Evolutionary conservation across 2,113 vertebrate species (phyloP).

Genomic region (Martes martes): DNA sequence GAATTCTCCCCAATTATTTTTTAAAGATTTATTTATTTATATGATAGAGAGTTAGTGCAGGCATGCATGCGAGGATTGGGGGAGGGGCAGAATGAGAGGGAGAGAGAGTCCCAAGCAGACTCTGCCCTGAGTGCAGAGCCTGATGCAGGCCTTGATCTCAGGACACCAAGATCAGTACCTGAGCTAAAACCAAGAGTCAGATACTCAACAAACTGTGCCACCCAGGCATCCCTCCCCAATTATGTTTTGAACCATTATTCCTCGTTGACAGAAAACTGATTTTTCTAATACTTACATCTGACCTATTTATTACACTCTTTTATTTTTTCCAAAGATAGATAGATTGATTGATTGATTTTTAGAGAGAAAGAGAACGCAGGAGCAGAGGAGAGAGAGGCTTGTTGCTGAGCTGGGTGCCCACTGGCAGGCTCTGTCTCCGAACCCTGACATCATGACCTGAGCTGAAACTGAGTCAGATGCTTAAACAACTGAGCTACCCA

Average conservation of each 20-base stretch:
- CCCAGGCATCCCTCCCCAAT: neutral
- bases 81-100: neutral
- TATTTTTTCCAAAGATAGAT: neutral
- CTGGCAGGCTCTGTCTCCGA: neutral
- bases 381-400: neutral
- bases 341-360: neutral
- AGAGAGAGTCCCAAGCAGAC: neutral
- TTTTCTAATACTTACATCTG: neutral
- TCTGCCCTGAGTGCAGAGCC: neutral
- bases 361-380: neutral
- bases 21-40: neutral
- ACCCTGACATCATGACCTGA: neutral
- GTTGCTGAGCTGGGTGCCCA: neutral
- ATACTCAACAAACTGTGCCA: neutral
- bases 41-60: neutral
- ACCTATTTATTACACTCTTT: neutral
- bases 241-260: conserved; percentile 3
- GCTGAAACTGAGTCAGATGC: neutral
- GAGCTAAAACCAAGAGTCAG: neutral
- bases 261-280: neutral
- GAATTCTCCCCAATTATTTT: neutral
- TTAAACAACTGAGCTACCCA: neutral
- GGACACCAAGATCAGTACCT: neutral
- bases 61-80: neutral
- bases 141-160: neutral